Base-by-base conservation (phyloP, 2,113 vertebrate species). In the Amphilophus citrinellus region DNA sequence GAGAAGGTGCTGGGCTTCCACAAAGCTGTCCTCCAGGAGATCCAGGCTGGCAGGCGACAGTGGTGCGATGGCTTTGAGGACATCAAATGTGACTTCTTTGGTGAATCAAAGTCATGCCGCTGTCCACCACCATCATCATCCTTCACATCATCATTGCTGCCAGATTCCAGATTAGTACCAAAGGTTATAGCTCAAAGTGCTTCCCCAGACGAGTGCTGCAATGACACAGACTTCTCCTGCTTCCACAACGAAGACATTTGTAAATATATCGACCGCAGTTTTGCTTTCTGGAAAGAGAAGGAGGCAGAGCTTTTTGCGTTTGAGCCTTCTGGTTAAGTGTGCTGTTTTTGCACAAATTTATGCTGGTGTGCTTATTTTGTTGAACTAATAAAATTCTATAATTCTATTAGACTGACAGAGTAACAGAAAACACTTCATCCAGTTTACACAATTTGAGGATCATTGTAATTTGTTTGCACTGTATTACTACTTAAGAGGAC, bases 271-370 rank as follows among this genome's bases (percentile, higher is more conserved):
- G 96, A 97, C 83, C 97, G 98, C 27, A 99, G 98, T 90, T 99
- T 99, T 44, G 95, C 97, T 73, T 99, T 99, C 93, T 99, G 98
- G 98, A 99, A 99, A 89, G 97, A 99, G 92, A 99, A 98, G 53
- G 98, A 99, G 80, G 97, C 97, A 0, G 98, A 99, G 93, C 94
- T 99, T 84, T 98, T 99, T 95, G 93, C 95, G 84, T 94, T 96
- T 84, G 94, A 96, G 24, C 53, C 17, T 73, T 30, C 27, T 56
- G 20, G 17, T 47, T 66, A 27, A 47, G 73, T 13, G 3, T 32
- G 6, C 47, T 39, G 56, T 60, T 83, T 86, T 75, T 84, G 37
- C 15, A 59, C 27, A 61, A 30, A 73, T 78, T 47, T 3, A 81
- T 79, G 22, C 71, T 58, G 24, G 18, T 85, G 77, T 77, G 73